A percentile compares a stretch with the other conserved stretches of the same genome.
Conservation (phyloP, 2,888 invertebrate species). For the Pachydiplax longipennis region DNA sequence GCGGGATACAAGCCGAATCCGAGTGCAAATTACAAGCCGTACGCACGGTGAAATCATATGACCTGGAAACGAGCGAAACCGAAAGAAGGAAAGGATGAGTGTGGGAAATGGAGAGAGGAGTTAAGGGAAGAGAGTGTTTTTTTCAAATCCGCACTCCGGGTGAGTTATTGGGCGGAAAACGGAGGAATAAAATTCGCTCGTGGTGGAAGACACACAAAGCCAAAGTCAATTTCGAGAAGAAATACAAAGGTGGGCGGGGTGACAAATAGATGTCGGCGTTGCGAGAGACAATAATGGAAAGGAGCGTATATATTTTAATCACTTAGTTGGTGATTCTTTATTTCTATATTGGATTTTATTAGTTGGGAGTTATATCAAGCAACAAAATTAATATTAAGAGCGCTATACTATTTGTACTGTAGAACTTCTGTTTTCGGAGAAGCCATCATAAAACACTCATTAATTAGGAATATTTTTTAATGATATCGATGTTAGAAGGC, state of each 20-base stretch:
- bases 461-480: too few relatives aligned
- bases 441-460: too few relatives aligned
- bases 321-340: too few relatives aligned
- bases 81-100: background rate
- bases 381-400: too few relatives aligned
- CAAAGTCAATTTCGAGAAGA: background rate
- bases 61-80: conserved; percentile 14
- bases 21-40: conserved; percentile 30
- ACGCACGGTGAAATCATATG: conserved; percentile 29
- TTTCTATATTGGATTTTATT: too few relatives aligned
- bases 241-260: background rate
- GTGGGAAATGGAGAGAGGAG: background rate
- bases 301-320: too few relatives aligned
- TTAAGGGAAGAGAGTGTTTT: background rate
- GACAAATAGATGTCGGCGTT: too few relatives aligned
- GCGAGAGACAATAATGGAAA: too few relatives aligned
- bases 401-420: too few relatives aligned
- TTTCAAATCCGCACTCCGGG: background rate
- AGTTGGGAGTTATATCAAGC: too few relatives aligned
- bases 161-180: background rate
- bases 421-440: too few relatives aligned
- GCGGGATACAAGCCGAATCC: background rate
- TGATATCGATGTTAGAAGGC: too few relatives aligned
- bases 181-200: background rate
- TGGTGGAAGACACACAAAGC: background rate